phyloP scores from a whole-genome alignment of 1,140 invertebrate species.

The Pteromalus puparum region DNA sequence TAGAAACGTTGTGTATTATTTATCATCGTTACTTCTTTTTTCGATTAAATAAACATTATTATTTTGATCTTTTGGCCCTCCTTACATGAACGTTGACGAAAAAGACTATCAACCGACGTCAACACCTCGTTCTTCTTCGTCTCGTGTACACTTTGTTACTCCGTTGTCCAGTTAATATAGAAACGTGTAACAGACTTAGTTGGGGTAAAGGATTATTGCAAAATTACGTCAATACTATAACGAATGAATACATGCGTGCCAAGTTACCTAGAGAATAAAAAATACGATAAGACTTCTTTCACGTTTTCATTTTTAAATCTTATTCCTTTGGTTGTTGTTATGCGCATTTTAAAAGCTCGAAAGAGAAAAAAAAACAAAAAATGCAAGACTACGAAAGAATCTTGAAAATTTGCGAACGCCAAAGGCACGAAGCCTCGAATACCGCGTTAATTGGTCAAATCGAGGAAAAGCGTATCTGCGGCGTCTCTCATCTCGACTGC shows the following conservation, averaged over 20 bases:
- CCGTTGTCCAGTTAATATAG: no score
- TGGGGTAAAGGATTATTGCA: neutral
- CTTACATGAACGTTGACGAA: neutral
- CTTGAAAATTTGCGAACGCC: conserved; percentile 22
- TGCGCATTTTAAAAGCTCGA: neutral
- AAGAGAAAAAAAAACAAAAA: neutral
- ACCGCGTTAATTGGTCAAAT: conserved; percentile 61
- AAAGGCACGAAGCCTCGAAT: neutral
- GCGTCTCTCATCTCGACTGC: neutral
- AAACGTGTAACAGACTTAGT: no score
- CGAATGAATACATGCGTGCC: neutral
- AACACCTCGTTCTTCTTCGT: neutral
- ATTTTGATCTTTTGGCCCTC: neutral
- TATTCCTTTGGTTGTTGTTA: neutral
- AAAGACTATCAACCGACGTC: neutral
- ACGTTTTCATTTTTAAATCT: neutral
- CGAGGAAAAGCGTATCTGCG: conserved; percentile 57
- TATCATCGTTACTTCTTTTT: neutral
- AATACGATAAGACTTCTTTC: no score
- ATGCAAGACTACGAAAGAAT: neutral
- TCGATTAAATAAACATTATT: neutral
- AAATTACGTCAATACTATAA: neutral
- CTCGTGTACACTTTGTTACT: no score
- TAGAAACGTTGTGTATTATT: neutral
- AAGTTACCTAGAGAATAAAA: neutral